Base-by-base conservation (phyloP, 2,113 vertebrate genomes). In the Trinectes maculatus region DNA sequence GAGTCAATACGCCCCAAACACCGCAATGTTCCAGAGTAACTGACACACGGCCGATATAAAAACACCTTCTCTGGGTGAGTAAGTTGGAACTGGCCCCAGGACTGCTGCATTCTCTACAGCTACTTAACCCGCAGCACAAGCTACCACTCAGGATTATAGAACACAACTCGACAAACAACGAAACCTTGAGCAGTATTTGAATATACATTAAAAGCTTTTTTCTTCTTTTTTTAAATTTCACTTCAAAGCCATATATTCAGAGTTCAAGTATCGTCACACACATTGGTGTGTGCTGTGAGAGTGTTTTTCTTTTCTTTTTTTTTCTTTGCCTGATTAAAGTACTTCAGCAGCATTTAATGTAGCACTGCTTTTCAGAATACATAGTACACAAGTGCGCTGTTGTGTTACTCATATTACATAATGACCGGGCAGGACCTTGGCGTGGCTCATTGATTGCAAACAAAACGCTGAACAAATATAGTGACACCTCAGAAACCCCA, bases 401-500 rank as follows among this genome's bases (percentile, higher is more conserved):
- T 49, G 16, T 29, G 55, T 54, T 48, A 19, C 40, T 71, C 48
- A 48, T 37, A 57, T 36, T 55, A 29, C 44, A 46, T 55, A 55
- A 18, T 18, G 46, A 40, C 68, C 24, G 60, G 18, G 43, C 40
- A 49, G 46, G 70, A 33, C 26, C 21, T 16, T 12, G 26, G 25
- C 19, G 53, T 40, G 42, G 55, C 21, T 75, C 46, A 71, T 66
- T 82, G 71, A 80, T 67, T 78, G 33, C 37, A 72, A 85, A 73
- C 67, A 12, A 71, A 77, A 79, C 61, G 51, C 74, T 82, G 58
- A 60, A 71, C 64, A 71, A 77, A 77, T 64, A 66, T 5, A 8
- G 42, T 65, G 40, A 58, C 53, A 58, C 39, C 33, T 47, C 26
- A 56, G 26, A 34, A 39, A 19, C 48, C 39, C 12, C 24, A 6